Evolutionary conservation across 2,113 vertebrate species (phyloP), one percentile per base, ranked within the genome.

Genomic region (Python bivittatus): DNA sequence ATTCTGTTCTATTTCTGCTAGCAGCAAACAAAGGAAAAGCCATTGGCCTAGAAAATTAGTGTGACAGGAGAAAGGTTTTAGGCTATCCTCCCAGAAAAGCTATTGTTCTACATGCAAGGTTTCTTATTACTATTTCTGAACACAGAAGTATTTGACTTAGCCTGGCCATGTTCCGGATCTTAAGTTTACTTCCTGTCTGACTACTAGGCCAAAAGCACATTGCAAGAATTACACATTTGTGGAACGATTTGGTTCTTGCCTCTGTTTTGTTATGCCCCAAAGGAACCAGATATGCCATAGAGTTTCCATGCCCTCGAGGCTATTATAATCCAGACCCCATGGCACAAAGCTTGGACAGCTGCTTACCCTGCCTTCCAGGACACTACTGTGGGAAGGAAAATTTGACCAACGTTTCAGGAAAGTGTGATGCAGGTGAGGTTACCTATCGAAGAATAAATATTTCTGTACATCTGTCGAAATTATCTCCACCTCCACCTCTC

Each of bases 281-380:
- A 99, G 99, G 98, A 90, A 99, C 98, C 52, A 98, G 93, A 83
- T 98, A 98, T 85, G 98, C 98, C 68, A 98, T 97, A 0, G 98
- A 99, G 97, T 99, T 98, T 86, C 99, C 99, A 64, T 99, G 99
- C 93, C 99, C 99, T 61, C 98, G 98, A 44, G 99, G 99, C 56
- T 99, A 99, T 97, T 99, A 98, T 94, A 99, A 99, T 96, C 99
- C 99, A 0, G 99, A 99, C 84, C 94, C 97, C 27, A 97, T 98
- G 98, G 98, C 98, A 56, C 99, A 99, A 93, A 99, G 98, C 94
- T 93, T 99, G 97, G 99, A 99, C 91, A 99, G 99, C 96, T 99
- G 99, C 96, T 97, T 99, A 92, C 99, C 99, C 54, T 99, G 99
- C 92, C 98, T 98, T 0, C 98, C 99, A 3, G 99, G 99, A 54